phyloP scores from a whole-genome alignment of 2,888 invertebrate genomes.

The Noctua janthe region DNA sequence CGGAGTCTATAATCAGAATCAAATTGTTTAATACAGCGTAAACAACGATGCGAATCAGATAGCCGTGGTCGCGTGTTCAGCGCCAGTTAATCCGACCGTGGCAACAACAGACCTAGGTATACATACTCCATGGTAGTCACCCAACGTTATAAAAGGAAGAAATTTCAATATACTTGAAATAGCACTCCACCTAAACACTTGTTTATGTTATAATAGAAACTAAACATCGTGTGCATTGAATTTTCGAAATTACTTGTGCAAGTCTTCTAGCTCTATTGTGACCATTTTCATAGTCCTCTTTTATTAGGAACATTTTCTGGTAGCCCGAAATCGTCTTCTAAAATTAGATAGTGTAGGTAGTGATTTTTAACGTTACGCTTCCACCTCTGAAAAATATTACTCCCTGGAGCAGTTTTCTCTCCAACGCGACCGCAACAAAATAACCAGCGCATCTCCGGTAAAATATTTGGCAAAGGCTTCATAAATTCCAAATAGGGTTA shows the following conservation, averaged over 20 bases:
- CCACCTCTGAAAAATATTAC: slow-evolving; percentile 14
- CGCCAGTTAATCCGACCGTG: slow-evolving; percentile 82
- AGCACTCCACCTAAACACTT: slow-evolving; percentile 70
- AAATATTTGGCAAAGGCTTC: slow-evolving; percentile 37
- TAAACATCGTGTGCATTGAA: slow-evolving; percentile 66
- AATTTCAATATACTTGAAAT: slow-evolving; percentile 85
- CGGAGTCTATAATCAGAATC: slow-evolving; percentile 85
- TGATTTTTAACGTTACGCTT: slow-evolving; percentile 19
- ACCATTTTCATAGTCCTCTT: slow-evolving; percentile 8
- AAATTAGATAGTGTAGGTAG: neutral
- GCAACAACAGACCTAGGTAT: slow-evolving; percentile 64
- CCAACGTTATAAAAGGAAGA: slow-evolving; percentile 78
- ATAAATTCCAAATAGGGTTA: slow-evolving; percentile 59
- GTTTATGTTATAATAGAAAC: slow-evolving; percentile 73
- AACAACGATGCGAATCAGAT: slow-evolving; percentile 87
- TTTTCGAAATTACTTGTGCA: slow-evolving; percentile 57
- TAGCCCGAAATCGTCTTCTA: neutral
- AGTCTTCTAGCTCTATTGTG: slow-evolving; percentile 43
- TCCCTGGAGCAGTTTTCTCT: slow-evolving; percentile 3
- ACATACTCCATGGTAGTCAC: slow-evolving; percentile 64
- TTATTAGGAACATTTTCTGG: slow-evolving; percentile 11
- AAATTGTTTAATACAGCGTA: slow-evolving; percentile 88
- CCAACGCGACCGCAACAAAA: slow-evolving; percentile 16
- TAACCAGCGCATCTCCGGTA: slow-evolving; percentile 5
- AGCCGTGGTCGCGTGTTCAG: slow-evolving; percentile 82